Percentiles rank a stretch among this genome's conserved stretches.
These are phyloP conservation scores for Falco punctatus DNA, from an alignment of 2,113 vertebrate genomes.

Conservation along the genomic window DNA sequence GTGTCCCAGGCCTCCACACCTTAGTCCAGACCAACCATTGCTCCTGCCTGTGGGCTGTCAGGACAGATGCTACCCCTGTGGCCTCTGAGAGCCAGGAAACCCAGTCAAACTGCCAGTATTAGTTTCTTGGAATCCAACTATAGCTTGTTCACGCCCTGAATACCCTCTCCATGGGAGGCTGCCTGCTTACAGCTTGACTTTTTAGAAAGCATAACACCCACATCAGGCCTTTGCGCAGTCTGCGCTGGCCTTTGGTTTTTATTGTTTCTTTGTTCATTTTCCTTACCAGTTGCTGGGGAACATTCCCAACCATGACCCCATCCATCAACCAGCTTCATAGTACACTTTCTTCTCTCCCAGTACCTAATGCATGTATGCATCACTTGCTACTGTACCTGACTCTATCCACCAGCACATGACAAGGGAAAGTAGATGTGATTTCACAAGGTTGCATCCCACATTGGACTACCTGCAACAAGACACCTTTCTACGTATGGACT, in stretches of 20 bases:
- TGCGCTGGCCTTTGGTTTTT: not conserved
- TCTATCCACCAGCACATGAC: not conserved
- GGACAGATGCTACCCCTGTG: not conserved
- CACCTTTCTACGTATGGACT: not conserved
- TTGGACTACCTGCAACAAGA: not conserved
- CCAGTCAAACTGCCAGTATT: not conserved
- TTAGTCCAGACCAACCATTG: not conserved
- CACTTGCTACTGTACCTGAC: not conserved
- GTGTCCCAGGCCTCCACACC: not conserved
- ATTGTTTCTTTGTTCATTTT: not conserved
- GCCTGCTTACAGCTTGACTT: not conserved
- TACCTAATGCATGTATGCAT: not conserved
- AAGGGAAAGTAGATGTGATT: not conserved
- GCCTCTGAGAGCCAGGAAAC: not conserved
- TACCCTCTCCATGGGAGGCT: not conserved
- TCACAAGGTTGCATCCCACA: not conserved
- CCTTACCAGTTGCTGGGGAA: not conserved
- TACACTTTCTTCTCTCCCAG: not conserved
- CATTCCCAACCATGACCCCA: not conserved
- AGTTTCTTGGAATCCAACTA: not conserved
- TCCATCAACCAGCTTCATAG: not conserved
- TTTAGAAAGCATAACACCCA: not conserved
- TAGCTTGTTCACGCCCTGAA: not conserved
- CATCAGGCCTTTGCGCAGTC: not conserved
- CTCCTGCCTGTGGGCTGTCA: not conserved